Percentiles rank a stretch among this genome's conserved stretches.
Evolutionary conservation across 1,140 invertebrate species (phyloP).

Genomic region (Tetramorium parvispinum): DNA sequence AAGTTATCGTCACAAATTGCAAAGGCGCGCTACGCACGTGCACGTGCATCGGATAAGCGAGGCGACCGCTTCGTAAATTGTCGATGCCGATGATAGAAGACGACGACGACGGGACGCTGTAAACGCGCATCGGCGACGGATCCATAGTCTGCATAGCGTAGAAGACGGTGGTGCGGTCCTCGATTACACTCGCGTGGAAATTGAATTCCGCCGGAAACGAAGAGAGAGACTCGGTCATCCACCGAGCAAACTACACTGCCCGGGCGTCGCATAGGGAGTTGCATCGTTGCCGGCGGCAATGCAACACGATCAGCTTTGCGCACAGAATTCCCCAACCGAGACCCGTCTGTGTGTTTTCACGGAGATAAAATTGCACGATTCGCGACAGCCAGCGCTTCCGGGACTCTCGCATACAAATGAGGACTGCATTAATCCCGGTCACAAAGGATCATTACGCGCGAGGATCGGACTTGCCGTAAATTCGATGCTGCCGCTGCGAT

Average conservation of each 20-base stretch:
- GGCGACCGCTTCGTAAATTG: constrained; percentile 42
- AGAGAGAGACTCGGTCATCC: constrained; percentile 5
- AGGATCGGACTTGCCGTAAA: neutral
- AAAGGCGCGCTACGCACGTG: constrained; percentile 20
- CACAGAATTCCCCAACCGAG: neutral
- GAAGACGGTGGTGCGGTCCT: neutral
- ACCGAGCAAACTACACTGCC: neutral
- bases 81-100: constrained; percentile 32
- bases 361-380: constrained; percentile 1
- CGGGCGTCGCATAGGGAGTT: neutral
- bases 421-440: neutral
- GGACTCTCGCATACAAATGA: neutral
- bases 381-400: neutral
- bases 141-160: constrained; percentile 18
- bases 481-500: neutral
- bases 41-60: constrained; percentile 38
- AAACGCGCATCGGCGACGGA: neutral
- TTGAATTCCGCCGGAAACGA: constrained; percentile 59
- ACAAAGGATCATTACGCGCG: neutral
- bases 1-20: constrained; percentile 35
- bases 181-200: constrained; percentile 49
- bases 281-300: neutral
- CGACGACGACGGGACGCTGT: constrained; percentile 4
- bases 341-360: neutral
- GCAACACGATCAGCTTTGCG: neutral